phyloP scores from a whole-genome alignment of 2,888 invertebrate species.

The Agrypnus murinus region DNA sequence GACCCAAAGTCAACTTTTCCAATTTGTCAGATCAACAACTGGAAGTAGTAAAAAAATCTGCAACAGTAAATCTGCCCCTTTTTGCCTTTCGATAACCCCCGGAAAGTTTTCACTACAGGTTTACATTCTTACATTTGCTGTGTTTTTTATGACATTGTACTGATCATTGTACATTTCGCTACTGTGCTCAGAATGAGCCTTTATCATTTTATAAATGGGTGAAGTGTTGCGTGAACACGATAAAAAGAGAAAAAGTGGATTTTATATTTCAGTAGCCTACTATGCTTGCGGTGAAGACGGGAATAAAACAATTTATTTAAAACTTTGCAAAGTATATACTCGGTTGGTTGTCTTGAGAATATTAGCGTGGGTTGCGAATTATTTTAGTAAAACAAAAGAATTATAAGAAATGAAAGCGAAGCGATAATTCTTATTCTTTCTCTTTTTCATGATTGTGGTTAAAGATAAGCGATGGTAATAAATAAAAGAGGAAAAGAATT shows the following conservation, averaged over 20 bases:
- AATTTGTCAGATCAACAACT: conserved; percentile 41
- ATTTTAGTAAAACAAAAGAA: conserved; percentile 8
- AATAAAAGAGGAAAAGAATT: too few relatives aligned
- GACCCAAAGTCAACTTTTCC: conserved; percentile 34
- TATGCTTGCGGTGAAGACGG: neutral
- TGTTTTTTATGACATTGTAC: conserved; percentile 36
- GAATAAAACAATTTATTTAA: conserved; percentile 26
- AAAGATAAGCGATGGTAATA: too few relatives aligned
- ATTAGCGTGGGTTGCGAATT: conserved; percentile 10
- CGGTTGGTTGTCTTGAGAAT: neutral
- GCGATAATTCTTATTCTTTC: too few relatives aligned
- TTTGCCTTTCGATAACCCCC: conserved; percentile 31
- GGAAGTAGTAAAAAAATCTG: conserved; percentile 41
- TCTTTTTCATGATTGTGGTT: too few relatives aligned
- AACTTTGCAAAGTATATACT: conserved; percentile 12
- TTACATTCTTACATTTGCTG: conserved; percentile 19
- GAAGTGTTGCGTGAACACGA: conserved; percentile 49
- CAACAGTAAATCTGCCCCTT: conserved; percentile 38
- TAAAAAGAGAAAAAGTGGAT: conserved; percentile 42
- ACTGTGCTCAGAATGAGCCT: conserved; percentile 35
- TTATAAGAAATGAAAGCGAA: neutral
- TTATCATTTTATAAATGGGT: conserved; percentile 45
- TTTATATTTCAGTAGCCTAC: conserved; percentile 25
- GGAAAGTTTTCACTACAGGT: conserved; percentile 29
- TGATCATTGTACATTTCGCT: conserved; percentile 39